Percentiles rank a stretch among this genome's conserved stretches.
These are phyloP conservation scores for Halotydeus destructor DNA, from an alignment of 1,140 invertebrate genomes.

Conservation along the genomic window DNA sequence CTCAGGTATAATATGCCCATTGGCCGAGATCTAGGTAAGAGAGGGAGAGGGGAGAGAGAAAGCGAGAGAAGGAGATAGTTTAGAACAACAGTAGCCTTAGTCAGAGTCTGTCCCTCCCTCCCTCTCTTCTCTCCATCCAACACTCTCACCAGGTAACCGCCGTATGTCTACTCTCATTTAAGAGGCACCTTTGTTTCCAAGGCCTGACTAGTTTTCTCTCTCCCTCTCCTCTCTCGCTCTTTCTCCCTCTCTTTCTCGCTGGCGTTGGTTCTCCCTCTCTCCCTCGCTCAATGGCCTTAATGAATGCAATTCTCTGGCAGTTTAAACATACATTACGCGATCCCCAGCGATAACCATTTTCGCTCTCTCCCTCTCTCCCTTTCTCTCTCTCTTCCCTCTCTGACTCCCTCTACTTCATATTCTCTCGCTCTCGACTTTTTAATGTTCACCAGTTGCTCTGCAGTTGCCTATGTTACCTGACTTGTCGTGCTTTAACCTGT, in stretches of 20 bases:
- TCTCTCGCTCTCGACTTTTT: neutral
- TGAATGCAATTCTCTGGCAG: too few relatives aligned
- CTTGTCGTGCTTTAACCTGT: neutral
- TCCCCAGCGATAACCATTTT: too few relatives aligned
- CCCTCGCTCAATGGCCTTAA: too few relatives aligned
- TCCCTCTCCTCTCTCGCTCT: constrained; percentile 3
- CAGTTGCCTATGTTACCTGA: neutral
- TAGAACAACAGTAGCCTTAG: too few relatives aligned
- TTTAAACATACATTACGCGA: too few relatives aligned
- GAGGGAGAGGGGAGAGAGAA: constrained; percentile 1
- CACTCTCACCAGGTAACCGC: too few relatives aligned
- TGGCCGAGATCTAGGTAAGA: neutral
- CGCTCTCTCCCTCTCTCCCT: neutral
- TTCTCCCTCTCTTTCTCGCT: neutral
- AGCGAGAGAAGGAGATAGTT: too few relatives aligned
- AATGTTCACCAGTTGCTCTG: neutral
- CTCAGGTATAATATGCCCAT: too few relatives aligned
- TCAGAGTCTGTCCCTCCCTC: too few relatives aligned
- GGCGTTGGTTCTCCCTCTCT: too few relatives aligned
- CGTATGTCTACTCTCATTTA: neutral
- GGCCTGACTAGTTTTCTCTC: neutral
- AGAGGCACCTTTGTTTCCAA: constrained; percentile 1
- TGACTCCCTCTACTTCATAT: neutral
- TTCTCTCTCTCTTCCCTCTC: constrained; percentile 4
- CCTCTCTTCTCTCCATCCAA: too few relatives aligned